Evolutionary conservation across 2,113 vertebrate species (phyloP).

Genomic region (Miniopterus natalensis): DNA sequence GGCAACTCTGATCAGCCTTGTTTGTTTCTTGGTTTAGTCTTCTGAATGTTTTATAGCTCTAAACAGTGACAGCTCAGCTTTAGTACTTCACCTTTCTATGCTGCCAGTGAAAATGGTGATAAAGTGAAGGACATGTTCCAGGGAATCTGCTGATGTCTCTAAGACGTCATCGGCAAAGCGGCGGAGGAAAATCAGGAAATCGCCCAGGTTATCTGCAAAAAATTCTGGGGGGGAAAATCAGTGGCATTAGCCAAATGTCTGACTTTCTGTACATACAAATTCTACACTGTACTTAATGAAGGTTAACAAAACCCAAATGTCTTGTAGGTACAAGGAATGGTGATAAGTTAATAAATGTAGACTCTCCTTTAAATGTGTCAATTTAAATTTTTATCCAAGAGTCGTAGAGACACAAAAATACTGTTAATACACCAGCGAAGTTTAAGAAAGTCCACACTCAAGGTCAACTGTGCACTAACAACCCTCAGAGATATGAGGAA

Average conservation of each 20-base stretch:
- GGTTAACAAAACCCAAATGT: neutral
- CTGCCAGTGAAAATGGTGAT: conserved; percentile 97
- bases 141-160: conserved; percentile 94
- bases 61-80: neutral
- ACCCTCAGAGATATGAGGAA: neutral
- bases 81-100: conserved; percentile 92
- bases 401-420: neutral
- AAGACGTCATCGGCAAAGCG: conserved; percentile 97
- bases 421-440: neutral
- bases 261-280: neutral
- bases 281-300: conserved; percentile 4
- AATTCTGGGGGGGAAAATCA: conserved; percentile 92
- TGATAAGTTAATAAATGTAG: neutral
- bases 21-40: conserved; percentile 19
- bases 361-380: neutral
- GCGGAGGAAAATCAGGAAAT: conserved; percentile 98
- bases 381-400: conserved; percentile 56
- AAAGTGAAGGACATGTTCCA: conserved; percentile 96
- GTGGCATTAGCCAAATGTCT: conserved; percentile 53
- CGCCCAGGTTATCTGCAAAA: conserved; percentile 97
- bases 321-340: neutral
- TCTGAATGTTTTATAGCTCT: neutral
- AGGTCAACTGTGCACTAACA: neutral
- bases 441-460: neutral
- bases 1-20: neutral